phyloP scores from a whole-genome alignment of 2,113 vertebrate species.

The Callorhinus ursinus region DNA sequence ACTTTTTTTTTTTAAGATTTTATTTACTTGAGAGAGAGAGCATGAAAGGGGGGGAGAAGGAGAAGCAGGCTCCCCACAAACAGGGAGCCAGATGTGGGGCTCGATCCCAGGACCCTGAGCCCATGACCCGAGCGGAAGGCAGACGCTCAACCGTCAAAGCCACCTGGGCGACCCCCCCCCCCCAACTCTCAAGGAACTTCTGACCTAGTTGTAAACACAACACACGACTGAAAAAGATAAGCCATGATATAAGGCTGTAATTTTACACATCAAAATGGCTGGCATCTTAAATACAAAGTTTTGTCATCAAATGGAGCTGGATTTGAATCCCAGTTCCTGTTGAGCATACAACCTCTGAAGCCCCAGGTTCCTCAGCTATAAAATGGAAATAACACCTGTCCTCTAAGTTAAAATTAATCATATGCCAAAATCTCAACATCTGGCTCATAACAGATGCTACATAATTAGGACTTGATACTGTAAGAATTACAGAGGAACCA shows the following conservation, averaged over 20 bases:
- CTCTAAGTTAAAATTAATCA: conserved; percentile 37
- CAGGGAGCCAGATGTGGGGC: too few relatives aligned
- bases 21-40: too few relatives aligned
- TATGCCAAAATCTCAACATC: neutral
- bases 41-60: too few relatives aligned
- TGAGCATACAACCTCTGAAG: neutral
- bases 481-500: conserved; percentile 15
- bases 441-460: neutral
- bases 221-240: neutral
- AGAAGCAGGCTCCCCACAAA: too few relatives aligned
- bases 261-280: neutral
- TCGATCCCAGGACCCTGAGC: too few relatives aligned
- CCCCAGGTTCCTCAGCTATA: conserved; percentile 23
- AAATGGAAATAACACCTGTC: neutral
- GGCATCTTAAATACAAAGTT: neutral
- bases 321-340: neutral
- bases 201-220: neutral
- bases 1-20: neutral
- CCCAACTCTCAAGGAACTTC: neutral
- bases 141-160: too few relatives aligned
- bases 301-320: neutral
- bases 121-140: too few relatives aligned
- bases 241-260: neutral
- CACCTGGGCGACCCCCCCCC: too few relatives aligned
- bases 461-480: neutral